Conservation (phyloP, 2,888 invertebrate species). For the Adelognathus sp. region DNA sequence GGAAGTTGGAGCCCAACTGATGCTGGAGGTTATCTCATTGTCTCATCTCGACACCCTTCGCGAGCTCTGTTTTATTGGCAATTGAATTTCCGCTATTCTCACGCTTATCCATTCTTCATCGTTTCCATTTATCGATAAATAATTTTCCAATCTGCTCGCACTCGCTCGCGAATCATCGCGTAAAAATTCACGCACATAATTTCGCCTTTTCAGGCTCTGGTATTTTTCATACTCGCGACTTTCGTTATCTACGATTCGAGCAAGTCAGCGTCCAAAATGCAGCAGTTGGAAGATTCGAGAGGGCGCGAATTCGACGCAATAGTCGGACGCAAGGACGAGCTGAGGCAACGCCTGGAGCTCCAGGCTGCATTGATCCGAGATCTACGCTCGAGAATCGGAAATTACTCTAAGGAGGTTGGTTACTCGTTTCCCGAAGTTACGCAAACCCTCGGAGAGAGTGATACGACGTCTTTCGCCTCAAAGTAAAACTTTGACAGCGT, state of each 20-base stretch:
- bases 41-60: neutral
- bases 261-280: slow-evolving; percentile 54
- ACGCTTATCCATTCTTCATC: neutral
- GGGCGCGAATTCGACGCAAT: slow-evolving; percentile 56
- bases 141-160: too few species aligned
- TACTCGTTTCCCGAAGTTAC: slow-evolving; percentile 27
- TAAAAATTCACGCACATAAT: neutral
- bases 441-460: slow-evolving; percentile 6
- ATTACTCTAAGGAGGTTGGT: slow-evolving; percentile 55
- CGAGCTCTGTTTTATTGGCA: neutral
- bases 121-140: neutral
- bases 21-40: slow-evolving; percentile 65
- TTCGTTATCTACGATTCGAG: slow-evolving; percentile 60
- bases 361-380: slow-evolving; percentile 62
- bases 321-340: slow-evolving; percentile 54
- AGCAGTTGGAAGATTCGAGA: slow-evolving; percentile 49
- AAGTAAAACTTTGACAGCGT: neutral
- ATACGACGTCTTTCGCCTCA: slow-evolving; percentile 1
- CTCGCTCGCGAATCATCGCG: neutral
- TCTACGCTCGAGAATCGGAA: slow-evolving; percentile 54
- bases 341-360: slow-evolving; percentile 57
- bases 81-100: neutral
- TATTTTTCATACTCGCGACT: slow-evolving; percentile 61
- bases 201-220: slow-evolving; percentile 56
- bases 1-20: slow-evolving; percentile 64